Evolutionary conservation across 2,113 vertebrate genomes (phyloP).

Genomic region (Chiloscyllium plagiosum): DNA sequence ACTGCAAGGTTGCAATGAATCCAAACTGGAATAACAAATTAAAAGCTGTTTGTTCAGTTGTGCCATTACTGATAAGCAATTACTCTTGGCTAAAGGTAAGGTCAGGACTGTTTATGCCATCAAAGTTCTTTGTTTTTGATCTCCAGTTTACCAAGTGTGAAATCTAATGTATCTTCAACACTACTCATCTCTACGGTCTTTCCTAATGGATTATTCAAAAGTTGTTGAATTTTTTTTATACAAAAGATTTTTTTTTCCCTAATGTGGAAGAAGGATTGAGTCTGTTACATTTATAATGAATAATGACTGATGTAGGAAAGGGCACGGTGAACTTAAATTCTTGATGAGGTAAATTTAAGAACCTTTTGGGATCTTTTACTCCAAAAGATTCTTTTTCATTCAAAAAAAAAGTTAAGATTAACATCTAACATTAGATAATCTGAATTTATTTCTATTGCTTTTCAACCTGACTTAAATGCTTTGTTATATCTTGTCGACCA

Average conservation of each 20-base stretch:
- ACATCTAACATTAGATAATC: background rate
- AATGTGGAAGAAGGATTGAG: background rate
- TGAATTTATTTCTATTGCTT: background rate
- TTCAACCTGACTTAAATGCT: background rate
- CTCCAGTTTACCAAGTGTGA: background rate
- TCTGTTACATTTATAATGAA: background rate
- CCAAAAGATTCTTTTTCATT: background rate
- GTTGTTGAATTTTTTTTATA: no score
- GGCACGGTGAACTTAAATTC: background rate
- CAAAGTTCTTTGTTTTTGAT: background rate
- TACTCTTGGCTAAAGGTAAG: background rate
- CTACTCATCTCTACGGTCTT: background rate
- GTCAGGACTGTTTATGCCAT: background rate
- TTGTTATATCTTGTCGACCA: background rate
- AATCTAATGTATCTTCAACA: no score
- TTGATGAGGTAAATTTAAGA: no score
- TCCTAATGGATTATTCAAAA: background rate
- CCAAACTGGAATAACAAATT: background rate
- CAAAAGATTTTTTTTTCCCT: background rate
- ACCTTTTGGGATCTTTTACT: background rate
- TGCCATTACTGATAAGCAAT: background rate
- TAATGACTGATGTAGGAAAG: background rate
- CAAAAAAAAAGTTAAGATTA: background rate
- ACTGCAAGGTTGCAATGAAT: background rate
- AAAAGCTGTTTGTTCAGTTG: background rate